phyloP scores from a whole-genome alignment of 1,140 invertebrate genomes.

The Cataglyphis hispanica region DNA sequence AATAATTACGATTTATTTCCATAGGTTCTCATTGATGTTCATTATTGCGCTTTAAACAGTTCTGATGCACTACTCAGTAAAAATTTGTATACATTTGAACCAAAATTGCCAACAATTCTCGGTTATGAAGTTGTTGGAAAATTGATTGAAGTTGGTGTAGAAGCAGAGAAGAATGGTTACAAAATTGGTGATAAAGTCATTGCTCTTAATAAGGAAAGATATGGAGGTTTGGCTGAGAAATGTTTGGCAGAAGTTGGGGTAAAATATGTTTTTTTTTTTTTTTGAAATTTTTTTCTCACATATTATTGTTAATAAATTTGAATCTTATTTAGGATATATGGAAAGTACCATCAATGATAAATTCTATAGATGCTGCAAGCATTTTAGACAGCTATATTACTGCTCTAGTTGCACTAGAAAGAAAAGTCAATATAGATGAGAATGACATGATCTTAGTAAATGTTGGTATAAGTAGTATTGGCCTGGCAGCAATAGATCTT shows the following conservation, averaged over 20 bases:
- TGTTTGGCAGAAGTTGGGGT: constrained; percentile 86
- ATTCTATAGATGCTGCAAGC: constrained; percentile 85
- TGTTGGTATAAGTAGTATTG: constrained; percentile 88
- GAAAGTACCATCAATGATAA: constrained; percentile 85
- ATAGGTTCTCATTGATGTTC: constrained; percentile 88
- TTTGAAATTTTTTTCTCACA: background rate
- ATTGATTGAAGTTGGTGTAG: constrained; percentile 83
- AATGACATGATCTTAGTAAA: constrained; percentile 88
- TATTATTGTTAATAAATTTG: constrained; percentile 22
- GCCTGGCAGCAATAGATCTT: constrained; percentile 89
- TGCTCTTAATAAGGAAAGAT: constrained; percentile 86
- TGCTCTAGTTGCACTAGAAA: constrained; percentile 87
- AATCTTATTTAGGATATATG: constrained; percentile 87
- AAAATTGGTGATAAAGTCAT: constrained; percentile 86
- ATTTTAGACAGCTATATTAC: constrained; percentile 88
- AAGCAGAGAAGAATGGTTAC: constrained; percentile 77
- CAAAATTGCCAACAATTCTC: constrained; percentile 86
- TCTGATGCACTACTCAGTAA: constrained; percentile 86
- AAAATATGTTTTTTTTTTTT: constrained; percentile 41
- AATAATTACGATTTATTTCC: constrained; percentile 24
- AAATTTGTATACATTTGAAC: constrained; percentile 85
- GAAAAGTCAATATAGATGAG: constrained; percentile 86
- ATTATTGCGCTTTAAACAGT: constrained; percentile 88
- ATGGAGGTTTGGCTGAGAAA: constrained; percentile 87
- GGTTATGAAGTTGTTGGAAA: constrained; percentile 88